Percentiles rank a stretch among this genome's conserved stretches.
phyloP scores from a whole-genome alignment of 2,113 vertebrate genomes.

The Colaptes auratus region DNA sequence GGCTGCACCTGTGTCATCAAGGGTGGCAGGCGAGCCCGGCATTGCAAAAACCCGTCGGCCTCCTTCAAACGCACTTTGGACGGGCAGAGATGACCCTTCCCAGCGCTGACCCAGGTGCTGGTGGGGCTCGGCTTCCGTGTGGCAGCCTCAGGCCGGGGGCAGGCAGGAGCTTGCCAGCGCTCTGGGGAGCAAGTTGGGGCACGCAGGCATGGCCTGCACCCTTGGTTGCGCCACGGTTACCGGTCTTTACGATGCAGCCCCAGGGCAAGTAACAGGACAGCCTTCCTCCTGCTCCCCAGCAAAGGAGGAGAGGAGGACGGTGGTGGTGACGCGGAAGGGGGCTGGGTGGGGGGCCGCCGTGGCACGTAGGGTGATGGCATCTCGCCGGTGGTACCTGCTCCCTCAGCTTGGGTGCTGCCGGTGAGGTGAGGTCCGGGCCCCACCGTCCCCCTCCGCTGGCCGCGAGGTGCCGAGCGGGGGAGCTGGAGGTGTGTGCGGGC shows the following conservation, averaged over 20 bases:
- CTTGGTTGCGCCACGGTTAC: neutral
- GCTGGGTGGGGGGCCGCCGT: neutral
- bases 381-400: neutral
- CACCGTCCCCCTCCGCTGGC: fast-evolving
- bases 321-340: neutral
- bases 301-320: neutral
- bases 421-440: neutral
- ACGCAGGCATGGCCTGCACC: neutral
- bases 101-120: fast-evolving
- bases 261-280: neutral
- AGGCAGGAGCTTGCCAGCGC: fast-evolving
- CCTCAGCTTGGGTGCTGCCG: neutral
- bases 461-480: fast-evolving
- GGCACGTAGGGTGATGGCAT: neutral
- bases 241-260: fast-evolving
- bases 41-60: neutral
- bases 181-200: fast-evolving
- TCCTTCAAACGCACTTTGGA: neutral
- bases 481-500: neutral
- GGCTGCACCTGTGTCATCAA: neutral
- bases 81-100: neutral
- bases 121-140: fast-evolving
- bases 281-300: neutral
- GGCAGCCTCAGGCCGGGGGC: fast-evolving
- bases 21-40: neutral